These are phyloP conservation scores for Apantesis nais DNA, from an alignment of 2,888 invertebrate species.

Conservation along the genomic window DNA sequence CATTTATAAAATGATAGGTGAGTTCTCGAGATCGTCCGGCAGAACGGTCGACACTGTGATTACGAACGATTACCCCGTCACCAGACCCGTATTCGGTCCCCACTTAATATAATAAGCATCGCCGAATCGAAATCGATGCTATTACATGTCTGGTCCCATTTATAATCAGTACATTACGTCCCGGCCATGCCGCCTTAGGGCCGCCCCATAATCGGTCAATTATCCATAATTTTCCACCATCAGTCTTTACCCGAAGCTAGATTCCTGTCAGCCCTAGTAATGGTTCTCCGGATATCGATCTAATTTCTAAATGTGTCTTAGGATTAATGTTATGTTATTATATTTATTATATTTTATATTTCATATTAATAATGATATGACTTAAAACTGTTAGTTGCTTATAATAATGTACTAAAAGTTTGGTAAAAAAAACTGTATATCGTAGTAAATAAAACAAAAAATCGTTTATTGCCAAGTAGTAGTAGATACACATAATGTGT, in stretches of 20 bases:
- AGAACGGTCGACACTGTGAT: slow-evolving; percentile 68
- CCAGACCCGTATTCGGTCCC: slow-evolving; percentile 76
- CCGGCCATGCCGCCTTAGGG: slow-evolving; percentile 65
- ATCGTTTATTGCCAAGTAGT: too few species aligned
- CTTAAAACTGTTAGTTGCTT: background rate
- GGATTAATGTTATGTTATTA: background rate
- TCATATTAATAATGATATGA: background rate
- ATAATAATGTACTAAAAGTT: too few species aligned
- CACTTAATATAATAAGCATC: slow-evolving; percentile 84
- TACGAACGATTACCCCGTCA: slow-evolving; percentile 81
- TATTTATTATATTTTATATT: background rate
- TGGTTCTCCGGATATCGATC: slow-evolving; percentile 72
- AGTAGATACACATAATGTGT: too few species aligned
- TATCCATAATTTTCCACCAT: slow-evolving; percentile 84
- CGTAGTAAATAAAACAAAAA: too few species aligned
- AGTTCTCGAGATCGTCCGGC: slow-evolving; percentile 52
- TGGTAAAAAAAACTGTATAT: too few species aligned
- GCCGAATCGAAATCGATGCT: slow-evolving; percentile 83
- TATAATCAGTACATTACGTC: slow-evolving; percentile 79
- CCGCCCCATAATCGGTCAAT: slow-evolving; percentile 78
- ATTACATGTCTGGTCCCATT: slow-evolving; percentile 81
- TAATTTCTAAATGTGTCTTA: slow-evolving; percentile 69
- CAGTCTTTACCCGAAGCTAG: slow-evolving; percentile 79
- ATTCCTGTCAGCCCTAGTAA: slow-evolving; percentile 65
- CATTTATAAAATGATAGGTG: slow-evolving; percentile 57